Conservation (phyloP, 2,888 invertebrate species). For the Synergus itoensis region DNA sequence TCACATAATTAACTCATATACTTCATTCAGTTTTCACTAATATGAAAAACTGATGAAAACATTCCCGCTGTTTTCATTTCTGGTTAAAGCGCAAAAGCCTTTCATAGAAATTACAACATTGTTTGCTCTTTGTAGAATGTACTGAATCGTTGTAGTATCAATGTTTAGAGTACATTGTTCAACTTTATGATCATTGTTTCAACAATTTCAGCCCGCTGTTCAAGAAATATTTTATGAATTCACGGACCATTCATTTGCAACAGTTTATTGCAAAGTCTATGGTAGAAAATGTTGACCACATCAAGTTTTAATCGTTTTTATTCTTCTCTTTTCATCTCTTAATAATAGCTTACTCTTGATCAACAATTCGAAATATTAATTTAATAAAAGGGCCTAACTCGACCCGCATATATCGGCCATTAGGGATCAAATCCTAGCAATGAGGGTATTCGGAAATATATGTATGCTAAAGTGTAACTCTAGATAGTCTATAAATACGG, state of each 20-base stretch:
- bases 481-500: neutral
- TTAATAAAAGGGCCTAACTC: neutral
- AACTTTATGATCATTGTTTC: neutral
- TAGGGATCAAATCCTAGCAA: neutral
- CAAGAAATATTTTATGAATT: neutral
- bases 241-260: neutral
- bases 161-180: neutral
- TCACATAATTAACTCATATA: neutral
- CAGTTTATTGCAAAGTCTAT: neutral
- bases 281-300: neutral
- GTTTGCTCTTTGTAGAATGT: neutral
- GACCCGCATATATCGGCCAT: conserved; percentile 3
- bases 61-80: neutral
- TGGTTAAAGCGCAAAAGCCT: neutral
- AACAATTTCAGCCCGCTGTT: neutral
- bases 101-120: neutral
- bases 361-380: conserved; percentile 1
- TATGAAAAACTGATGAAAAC: neutral
- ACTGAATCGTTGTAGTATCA: neutral
- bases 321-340: neutral
- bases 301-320: neutral
- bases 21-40: neutral
- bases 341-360: neutral
- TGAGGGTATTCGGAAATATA: conserved; percentile 27
- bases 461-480: neutral